A percentile compares a stretch with the other conserved stretches of the same genome.
phyloP scores from a whole-genome alignment of 2,888 invertebrate species.

The Diaperis boleti region DNA sequence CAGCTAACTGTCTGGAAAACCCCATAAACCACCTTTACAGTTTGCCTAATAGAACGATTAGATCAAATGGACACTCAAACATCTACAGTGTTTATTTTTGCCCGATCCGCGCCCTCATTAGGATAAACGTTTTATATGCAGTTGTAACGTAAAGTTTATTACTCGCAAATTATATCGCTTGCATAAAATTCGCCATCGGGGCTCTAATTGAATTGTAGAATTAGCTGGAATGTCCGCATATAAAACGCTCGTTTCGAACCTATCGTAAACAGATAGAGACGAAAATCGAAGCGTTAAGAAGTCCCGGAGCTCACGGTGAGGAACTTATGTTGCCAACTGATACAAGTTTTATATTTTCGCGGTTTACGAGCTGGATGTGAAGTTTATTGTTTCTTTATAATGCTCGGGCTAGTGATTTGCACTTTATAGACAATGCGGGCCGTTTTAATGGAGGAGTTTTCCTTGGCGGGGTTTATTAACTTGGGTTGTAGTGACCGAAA shows the following conservation, averaged over 20 bases:
- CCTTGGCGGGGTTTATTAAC: no score
- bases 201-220: conserved; percentile 39
- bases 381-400: conserved; percentile 39
- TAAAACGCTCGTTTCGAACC: conserved; percentile 31
- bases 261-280: conserved; percentile 38
- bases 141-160: conserved; percentile 34
- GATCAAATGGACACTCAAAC: conserved; percentile 20
- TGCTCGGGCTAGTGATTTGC: conserved; percentile 27
- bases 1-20: conserved; percentile 8
- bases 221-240: conserved; percentile 36
- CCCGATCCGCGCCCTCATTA: conserved; percentile 7
- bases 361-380: conserved; percentile 31
- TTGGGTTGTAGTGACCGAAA: no score
- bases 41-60: conserved; percentile 9
- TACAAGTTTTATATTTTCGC: conserved; percentile 31
- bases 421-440: conserved; percentile 8
- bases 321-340: conserved; percentile 15
- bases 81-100: conserved; percentile 25
- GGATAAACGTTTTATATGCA: conserved; percentile 21
- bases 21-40: conserved; percentile 20
- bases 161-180: conserved; percentile 41
- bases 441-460: no score
- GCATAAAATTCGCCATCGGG: conserved; percentile 37
- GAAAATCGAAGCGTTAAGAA: conserved; percentile 29
- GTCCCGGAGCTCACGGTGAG: conserved; percentile 18